Conservation (phyloP, 2,113 vertebrate species). For the Gopherus evgoodei region DNA sequence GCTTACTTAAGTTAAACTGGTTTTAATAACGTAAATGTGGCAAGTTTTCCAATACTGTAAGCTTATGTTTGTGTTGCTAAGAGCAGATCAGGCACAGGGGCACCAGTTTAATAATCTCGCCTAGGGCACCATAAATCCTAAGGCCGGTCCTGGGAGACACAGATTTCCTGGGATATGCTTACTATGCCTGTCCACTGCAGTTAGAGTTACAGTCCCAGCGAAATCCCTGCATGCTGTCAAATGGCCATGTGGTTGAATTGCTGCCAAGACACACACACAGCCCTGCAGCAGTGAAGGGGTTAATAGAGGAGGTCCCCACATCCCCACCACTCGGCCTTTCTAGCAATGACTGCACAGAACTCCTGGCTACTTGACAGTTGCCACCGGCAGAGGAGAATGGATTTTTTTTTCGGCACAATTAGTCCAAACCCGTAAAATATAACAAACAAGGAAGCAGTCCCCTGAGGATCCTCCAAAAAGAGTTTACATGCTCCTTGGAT, state of each 20-base stretch:
- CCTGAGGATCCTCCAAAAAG: conserved; percentile 9
- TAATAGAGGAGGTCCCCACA: neutral
- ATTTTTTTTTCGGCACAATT: conserved; percentile 29
- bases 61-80: too few species aligned
- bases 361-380: neutral
- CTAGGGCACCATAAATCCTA: too few species aligned
- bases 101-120: too few species aligned
- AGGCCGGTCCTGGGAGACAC: neutral
- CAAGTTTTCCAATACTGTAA: too few species aligned
- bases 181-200: neutral
- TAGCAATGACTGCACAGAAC: neutral
- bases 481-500: conserved; percentile 25
- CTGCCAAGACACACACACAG: neutral
- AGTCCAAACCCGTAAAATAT: conserved; percentile 14
- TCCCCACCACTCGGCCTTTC: neutral
- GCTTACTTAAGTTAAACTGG: too few species aligned
- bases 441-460: neutral
- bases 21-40: too few species aligned
- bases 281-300: neutral
- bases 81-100: too few species aligned
- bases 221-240: neutral
- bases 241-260: neutral
- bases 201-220: neutral
- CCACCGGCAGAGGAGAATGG: neutral
- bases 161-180: neutral